Evolutionary conservation across 2,797 vertebrate genomes (phyloP).

Genomic region (Molossus molossus): DNA sequence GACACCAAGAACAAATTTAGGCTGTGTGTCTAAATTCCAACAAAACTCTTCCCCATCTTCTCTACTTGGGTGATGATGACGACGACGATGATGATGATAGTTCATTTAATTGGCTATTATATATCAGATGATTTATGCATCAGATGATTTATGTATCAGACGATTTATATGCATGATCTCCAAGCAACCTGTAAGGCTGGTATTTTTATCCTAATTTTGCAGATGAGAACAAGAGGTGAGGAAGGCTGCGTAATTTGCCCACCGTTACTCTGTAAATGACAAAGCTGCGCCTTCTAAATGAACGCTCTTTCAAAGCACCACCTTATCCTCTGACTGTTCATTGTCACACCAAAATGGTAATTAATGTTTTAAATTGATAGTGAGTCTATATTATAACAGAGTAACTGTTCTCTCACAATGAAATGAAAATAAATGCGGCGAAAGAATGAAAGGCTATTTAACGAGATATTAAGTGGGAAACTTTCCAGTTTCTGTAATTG

Average conservation of each 20-base stretch:
- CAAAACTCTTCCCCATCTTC: background rate
- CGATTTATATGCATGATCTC: background rate
- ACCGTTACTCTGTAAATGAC: background rate
- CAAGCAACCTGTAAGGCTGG: conserved; percentile 15
- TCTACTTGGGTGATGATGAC: background rate
- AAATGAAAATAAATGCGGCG: conserved; percentile 14
- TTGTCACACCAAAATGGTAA: background rate
- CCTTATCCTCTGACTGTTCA: background rate
- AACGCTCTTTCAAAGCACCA: conserved; percentile 14
- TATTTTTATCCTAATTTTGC: conserved; percentile 58
- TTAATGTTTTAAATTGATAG: background rate
- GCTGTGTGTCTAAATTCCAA: background rate
- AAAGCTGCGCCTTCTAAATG: background rate
- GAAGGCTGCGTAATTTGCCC: conserved; percentile 12
- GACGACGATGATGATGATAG: background rate
- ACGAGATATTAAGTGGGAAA: background rate
- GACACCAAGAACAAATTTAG: background rate
- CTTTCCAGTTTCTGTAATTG: background rate
- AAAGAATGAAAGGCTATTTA: background rate
- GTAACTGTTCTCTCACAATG: conserved; percentile 35
- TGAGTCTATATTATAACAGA: background rate
- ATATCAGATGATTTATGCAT: background rate
- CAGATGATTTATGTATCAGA: background rate
- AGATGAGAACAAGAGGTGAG: conserved; percentile 32
- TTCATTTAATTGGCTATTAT: background rate